Evolutionary conservation across 1,140 invertebrate species (phyloP).

Genomic region (Carcinoscorpius rotundicauda): DNA sequence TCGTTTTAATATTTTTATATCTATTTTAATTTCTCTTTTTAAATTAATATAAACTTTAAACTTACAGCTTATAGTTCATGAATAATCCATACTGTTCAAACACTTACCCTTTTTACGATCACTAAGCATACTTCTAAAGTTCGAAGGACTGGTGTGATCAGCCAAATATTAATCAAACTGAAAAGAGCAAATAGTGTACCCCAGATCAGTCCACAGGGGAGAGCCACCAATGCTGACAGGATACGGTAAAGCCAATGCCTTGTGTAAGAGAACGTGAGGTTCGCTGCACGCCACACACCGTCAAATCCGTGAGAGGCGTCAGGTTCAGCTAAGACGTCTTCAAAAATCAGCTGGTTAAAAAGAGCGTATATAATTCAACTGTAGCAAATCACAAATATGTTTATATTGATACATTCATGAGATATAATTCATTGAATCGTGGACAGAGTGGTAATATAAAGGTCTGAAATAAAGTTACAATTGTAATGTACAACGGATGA

Average conservation of each 20-base stretch:
- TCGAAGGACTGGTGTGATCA: constrained; percentile 29
- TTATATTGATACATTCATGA: background rate
- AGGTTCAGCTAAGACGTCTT: constrained; percentile 41
- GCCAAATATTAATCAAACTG: constrained; percentile 34
- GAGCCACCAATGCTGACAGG: constrained; percentile 29
- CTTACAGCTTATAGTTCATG: background rate
- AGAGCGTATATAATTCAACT: background rate
- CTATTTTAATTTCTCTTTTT: background rate
- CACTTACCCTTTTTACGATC: constrained; percentile 25
- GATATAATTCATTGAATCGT: too few relatives aligned
- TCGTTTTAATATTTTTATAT: constrained; percentile 1
- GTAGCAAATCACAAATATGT: background rate
- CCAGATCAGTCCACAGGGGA: constrained; percentile 35
- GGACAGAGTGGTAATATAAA: too few relatives aligned
- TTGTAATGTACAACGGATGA: too few relatives aligned
- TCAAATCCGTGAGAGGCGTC: constrained; percentile 36
- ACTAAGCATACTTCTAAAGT: constrained; percentile 26
- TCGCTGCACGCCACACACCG: constrained; percentile 35
- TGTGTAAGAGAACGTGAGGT: constrained; percentile 34
- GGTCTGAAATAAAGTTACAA: too few relatives aligned
- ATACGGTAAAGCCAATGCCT: constrained; percentile 36
- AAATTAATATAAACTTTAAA: constrained; percentile 1
- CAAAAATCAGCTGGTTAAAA: constrained; percentile 32
- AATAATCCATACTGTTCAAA: background rate
- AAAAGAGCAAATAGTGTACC: constrained; percentile 36